Evolutionary conservation across 2,888 invertebrate species (phyloP).

Genomic region (Chromoteleia sp.): DNA sequence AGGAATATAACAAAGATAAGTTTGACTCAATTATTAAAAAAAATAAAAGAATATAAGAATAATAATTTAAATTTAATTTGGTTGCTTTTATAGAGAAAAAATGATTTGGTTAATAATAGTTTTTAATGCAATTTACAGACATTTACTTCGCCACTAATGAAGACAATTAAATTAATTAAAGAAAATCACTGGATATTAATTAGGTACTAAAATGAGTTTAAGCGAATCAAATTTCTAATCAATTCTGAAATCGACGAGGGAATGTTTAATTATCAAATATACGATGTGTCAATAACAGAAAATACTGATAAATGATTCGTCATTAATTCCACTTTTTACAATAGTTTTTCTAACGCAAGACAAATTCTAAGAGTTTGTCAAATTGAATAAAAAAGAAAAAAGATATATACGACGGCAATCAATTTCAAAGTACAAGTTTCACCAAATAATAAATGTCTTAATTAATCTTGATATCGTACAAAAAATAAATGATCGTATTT

Average conservation of each 20-base stretch:
- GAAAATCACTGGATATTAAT: no score
- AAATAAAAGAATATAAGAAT: no score
- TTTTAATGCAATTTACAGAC: no score
- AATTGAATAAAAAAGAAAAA: constrained; percentile 19
- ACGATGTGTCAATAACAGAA: constrained; percentile 12
- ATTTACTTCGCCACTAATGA: no score
- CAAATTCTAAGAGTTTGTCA: constrained; percentile 42
- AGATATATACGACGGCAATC: constrained; percentile 25
- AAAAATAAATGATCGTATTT: constrained; percentile 1
- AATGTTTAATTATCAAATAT: constrained; percentile 1
- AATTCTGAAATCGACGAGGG: neutral
- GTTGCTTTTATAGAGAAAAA: no score
- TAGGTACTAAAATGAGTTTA: no score
- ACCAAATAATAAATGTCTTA: constrained; percentile 49
- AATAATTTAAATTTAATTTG: no score
- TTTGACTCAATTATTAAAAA: no score
- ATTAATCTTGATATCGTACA: constrained; percentile 22
- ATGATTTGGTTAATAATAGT: no score
- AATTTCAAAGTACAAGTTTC: constrained; percentile 26
- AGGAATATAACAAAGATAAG: no score
- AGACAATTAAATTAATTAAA: no score
- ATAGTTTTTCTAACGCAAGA: constrained; percentile 33
- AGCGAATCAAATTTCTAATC: no score
- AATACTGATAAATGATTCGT: constrained; percentile 18
- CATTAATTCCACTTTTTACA: constrained; percentile 38